These are phyloP conservation scores for Boulengeromyrus knoepffleri DNA, from an alignment of 2,113 vertebrate species.

Conservation along the genomic window DNA sequence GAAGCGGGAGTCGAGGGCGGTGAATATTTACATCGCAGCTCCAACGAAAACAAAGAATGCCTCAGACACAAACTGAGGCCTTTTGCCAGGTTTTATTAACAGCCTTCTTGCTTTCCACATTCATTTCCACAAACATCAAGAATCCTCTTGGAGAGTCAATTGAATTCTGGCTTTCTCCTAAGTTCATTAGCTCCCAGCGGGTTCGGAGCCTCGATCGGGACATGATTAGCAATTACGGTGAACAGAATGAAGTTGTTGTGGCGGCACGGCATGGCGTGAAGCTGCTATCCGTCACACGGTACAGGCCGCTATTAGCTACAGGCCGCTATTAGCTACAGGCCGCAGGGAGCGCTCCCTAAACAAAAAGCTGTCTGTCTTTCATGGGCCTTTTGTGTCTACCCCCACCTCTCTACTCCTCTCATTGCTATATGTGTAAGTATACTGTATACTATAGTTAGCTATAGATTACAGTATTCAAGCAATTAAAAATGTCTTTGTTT, in stretches of 20 bases:
- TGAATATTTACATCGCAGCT: not conserved
- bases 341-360: not conserved
- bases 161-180: not conserved
- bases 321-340: not conserved
- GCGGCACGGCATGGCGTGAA: not conserved
- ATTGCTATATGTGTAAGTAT: not conserved
- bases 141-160: not conserved
- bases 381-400: not conserved
- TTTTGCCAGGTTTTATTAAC: not conserved
- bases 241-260: slow-evolving; percentile 8
- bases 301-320: not conserved
- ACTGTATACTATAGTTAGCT: not conserved
- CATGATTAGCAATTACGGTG: slow-evolving; percentile 16
- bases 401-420: not conserved
- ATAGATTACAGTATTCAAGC: not conserved
- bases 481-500: not conserved
- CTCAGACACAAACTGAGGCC: not conserved
- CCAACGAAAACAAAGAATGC: not conserved
- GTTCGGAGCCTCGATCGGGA: not conserved
- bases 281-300: not conserved
- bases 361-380: not conserved
- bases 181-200: slow-evolving; percentile 18
- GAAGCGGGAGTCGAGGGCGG: not conserved
- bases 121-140: slow-evolving; percentile 13
- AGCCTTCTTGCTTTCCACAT: not conserved